Percentiles rank a stretch among this genome's conserved stretches.
These are phyloP conservation scores for Megamerina dolium DNA, from an alignment of 2,888 invertebrate species.

Conservation along the genomic window DNA sequence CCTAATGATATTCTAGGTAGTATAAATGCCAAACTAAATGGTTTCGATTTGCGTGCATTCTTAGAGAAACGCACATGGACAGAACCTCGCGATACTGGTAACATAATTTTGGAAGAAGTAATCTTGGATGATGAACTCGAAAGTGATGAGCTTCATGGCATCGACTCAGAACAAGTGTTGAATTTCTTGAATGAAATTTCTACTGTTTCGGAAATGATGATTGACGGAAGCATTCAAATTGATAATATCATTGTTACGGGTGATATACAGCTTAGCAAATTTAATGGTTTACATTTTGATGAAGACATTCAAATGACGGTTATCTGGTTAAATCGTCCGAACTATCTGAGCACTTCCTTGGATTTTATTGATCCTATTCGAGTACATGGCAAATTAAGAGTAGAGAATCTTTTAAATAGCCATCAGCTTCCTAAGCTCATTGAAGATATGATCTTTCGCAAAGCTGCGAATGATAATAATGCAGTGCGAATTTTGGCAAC, in stretches of 20 bases:
- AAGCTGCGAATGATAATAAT: slow-evolving; percentile 14
- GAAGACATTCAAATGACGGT: slow-evolving; percentile 41
- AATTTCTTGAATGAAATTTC: slow-evolving; percentile 33
- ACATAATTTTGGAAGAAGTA: slow-evolving; percentile 38
- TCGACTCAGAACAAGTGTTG: slow-evolving; percentile 35
- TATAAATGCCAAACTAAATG: slow-evolving; percentile 33
- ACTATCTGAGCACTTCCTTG: slow-evolving; percentile 36
- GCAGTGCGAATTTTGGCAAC: slow-evolving; percentile 28
- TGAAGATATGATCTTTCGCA: slow-evolving; percentile 46
- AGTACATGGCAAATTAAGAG: slow-evolving; percentile 28
- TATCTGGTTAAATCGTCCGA: slow-evolving; percentile 47
- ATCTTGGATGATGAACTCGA: slow-evolving; percentile 37
- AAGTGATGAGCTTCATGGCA: slow-evolving; percentile 44
- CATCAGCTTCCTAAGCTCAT: slow-evolving; percentile 42
- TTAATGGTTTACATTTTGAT: slow-evolving; percentile 35
- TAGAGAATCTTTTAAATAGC: slow-evolving; percentile 42
- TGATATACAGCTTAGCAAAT: slow-evolving; percentile 26
- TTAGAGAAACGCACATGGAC: slow-evolving; percentile 32
- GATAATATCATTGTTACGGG: slow-evolving; percentile 45
- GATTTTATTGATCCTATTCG: slow-evolving; percentile 33
- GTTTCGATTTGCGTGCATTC: slow-evolving; percentile 41
- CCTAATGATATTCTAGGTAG: slow-evolving; percentile 44
- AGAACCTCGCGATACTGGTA: slow-evolving; percentile 18
- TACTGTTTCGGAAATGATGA: slow-evolving; percentile 40
- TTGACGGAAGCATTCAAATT: slow-evolving; percentile 47